Evolutionary conservation across 2,113 vertebrate genomes (phyloP).

Genomic region (Dromaius novaehollandiae): DNA sequence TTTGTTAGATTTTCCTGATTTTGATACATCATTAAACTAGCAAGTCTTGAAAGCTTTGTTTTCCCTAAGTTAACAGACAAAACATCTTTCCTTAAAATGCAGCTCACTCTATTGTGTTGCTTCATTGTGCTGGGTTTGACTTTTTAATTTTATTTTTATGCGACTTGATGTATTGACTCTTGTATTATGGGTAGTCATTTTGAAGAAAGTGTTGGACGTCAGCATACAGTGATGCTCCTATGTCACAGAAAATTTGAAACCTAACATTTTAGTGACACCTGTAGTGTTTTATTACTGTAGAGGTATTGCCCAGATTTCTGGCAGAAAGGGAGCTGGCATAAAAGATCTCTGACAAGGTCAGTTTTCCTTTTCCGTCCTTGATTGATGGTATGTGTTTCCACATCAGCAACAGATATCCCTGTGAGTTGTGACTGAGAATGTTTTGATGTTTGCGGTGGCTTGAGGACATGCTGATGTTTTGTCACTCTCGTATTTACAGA

Average conservation of each 20-base stretch:
- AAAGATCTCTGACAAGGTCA: background rate
- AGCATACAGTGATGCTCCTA: too few relatives aligned
- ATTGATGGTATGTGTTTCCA: background rate
- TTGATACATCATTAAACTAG: background rate
- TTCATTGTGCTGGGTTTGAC: too few relatives aligned
- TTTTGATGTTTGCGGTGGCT: background rate
- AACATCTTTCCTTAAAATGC: background rate
- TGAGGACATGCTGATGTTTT: background rate
- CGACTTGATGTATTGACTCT: too few relatives aligned
- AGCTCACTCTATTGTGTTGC: too few relatives aligned
- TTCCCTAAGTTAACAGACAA: background rate
- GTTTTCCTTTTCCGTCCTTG: background rate
- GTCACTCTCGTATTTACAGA: background rate
- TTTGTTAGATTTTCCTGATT: background rate
- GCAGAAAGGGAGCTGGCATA: background rate
- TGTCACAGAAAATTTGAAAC: background rate
- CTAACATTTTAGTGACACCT: background rate
- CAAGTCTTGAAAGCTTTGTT: background rate
- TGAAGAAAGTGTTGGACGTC: too few relatives aligned
- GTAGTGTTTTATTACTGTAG: background rate
- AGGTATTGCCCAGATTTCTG: background rate
- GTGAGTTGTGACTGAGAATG: background rate
- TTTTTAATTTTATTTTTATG: too few relatives aligned
- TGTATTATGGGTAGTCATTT: too few relatives aligned
- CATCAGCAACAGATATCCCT: background rate